Evolutionary conservation across 2,113 vertebrate genomes (phyloP).

Genomic region (Grantiella picta): DNA sequence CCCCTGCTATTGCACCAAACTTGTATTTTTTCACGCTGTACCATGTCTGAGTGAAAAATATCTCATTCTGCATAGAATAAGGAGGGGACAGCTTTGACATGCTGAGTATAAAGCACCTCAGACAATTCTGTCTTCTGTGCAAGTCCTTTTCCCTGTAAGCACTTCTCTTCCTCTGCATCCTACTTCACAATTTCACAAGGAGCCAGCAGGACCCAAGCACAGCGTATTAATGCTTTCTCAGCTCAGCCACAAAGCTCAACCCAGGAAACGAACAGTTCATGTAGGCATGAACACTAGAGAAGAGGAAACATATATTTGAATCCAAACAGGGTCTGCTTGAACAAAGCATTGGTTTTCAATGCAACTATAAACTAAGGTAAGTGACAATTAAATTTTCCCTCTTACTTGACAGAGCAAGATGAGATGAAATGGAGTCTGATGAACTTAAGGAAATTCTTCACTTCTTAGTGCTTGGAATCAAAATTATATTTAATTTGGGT

Average conservation of each 20-base stretch:
- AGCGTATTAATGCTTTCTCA: neutral
- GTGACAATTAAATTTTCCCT: neutral
- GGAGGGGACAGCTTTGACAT: neutral
- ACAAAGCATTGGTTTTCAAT: neutral
- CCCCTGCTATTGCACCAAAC: fast-evolving
- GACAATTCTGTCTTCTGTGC: neutral
- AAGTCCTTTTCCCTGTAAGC: neutral
- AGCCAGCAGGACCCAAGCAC: neutral
- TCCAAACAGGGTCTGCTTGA: neutral
- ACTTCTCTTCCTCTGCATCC: neutral
- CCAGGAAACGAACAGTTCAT: constrained; percentile 30
- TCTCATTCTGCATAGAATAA: neutral
- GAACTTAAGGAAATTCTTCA: neutral
- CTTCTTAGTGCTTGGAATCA: neutral
- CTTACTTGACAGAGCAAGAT: neutral
- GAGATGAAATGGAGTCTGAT: neutral
- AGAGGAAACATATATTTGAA: constrained; percentile 30
- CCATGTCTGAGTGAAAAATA: neutral
- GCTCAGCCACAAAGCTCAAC: neutral
- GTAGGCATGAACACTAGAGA: neutral
- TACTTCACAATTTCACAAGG: neutral
- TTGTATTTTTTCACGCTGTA: neutral
- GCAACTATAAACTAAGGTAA: constrained; percentile 53
- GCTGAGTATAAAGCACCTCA: neutral
- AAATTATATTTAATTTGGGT: neutral